Evolutionary conservation across 2,113 vertebrate species (phyloP), one percentile per base, ranked within the genome.

Genomic region (Sisor rabdophorus): DNA sequence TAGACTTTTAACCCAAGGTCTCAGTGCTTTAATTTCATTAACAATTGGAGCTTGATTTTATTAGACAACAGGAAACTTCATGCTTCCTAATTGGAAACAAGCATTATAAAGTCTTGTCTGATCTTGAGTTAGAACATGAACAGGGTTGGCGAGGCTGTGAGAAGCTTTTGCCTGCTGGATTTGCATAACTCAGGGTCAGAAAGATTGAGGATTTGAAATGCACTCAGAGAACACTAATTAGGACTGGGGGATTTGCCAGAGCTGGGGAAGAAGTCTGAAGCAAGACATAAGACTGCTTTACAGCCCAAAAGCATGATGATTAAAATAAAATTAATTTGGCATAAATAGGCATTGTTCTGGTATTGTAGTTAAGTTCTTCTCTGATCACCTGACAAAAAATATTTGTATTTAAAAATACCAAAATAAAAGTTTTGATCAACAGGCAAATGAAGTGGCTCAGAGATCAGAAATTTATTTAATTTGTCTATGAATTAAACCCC

Each of bases 61-160:
- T 48, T 53, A 82, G 50, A 54, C 61, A 76, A 19, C 61, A 72
- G 71, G 58, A 79, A 71, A 67, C 28, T 36, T 76, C 40, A 68
- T 36, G 22, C 68, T 78, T 65, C 63, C 73, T 83, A 83, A 78
- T 83, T 83, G 71, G 77, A 26, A 74, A 55, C 71, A 44, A 61
- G 80, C 61, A 59, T 80, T 74, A 74, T 17, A 16, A 79, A 58
- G 40, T 54, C 71, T 70, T 40, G 55, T 61, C 68, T 74, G 11
- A 55, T 71, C 65, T 67, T 47, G 24, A 40, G 52, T 65, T 73
- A 70, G 55, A 75, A 79, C 67, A 50, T 60, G 26, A 54, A 59
- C 69, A 11, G 53, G 71, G 13, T 69, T 70, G 64, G 75, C 54
- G 55, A 40, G 48, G 55, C 44, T 48, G 28, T 63, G 56, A 68